Evolutionary conservation across 2,113 vertebrate genomes (phyloP).

Genomic region (Marmota flaviventris): DNA sequence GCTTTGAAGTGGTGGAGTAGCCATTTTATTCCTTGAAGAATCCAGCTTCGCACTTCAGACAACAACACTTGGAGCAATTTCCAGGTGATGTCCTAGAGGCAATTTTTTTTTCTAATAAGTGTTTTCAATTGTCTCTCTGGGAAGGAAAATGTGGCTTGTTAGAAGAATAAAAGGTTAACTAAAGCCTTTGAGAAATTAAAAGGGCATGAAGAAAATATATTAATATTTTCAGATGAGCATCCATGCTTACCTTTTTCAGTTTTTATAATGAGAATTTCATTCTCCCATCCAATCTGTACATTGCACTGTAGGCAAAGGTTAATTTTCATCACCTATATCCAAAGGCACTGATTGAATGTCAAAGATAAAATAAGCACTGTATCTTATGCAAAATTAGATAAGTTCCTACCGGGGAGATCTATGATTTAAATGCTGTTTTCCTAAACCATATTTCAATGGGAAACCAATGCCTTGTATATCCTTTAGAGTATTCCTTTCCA

Average conservation of each 20-base stretch:
- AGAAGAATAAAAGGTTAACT: constrained; percentile 54
- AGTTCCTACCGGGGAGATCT: neutral
- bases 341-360: neutral
- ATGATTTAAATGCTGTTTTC: constrained; percentile 30
- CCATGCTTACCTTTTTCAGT: neutral
- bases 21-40: neutral
- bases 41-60: neutral
- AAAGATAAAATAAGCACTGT: neutral
- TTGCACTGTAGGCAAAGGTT: neutral
- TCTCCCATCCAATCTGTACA: neutral
- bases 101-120: neutral
- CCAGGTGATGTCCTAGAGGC: constrained; percentile 41
- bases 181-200: constrained; percentile 27
- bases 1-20: constrained; percentile 33
- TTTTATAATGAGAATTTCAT: constrained; percentile 46
- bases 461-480: neutral
- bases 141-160: constrained; percentile 12
- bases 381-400: constrained; percentile 29
- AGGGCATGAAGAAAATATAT: neutral
- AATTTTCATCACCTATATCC: constrained; percentile 49
- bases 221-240: constrained; percentile 50
- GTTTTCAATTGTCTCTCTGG: constrained; percentile 1
- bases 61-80: constrained; percentile 30
- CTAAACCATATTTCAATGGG: neutral
- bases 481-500: neutral